phyloP scores from a whole-genome alignment of 2,888 invertebrate genomes.

The Hedya salicella region DNA sequence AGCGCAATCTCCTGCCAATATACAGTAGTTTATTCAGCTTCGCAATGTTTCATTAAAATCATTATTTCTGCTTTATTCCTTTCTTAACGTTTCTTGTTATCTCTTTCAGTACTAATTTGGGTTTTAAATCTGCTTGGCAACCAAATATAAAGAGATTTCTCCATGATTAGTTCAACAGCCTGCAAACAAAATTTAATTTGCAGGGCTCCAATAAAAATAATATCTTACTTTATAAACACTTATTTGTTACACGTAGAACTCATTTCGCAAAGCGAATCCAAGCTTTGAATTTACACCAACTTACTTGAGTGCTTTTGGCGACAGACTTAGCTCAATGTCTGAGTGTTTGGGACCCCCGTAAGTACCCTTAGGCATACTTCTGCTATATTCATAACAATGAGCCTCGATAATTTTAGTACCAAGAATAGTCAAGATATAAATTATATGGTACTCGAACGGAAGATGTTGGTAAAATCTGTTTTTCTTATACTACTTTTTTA shows the following conservation, averaged over 20 bases:
- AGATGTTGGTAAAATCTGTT: neutral
- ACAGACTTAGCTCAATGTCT: slow-evolving; percentile 27
- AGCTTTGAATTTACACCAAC: slow-evolving; percentile 20
- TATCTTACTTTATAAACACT: neutral
- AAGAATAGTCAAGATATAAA: slow-evolving; percentile 1
- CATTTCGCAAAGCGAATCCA: slow-evolving; percentile 8
- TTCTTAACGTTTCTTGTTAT: neutral
- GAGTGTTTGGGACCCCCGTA: slow-evolving; percentile 23
- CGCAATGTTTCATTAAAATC: neutral
- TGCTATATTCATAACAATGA: slow-evolving; percentile 2
- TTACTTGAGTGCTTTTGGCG: slow-evolving; percentile 13
- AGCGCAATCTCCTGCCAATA: neutral
- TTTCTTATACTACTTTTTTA: neutral
- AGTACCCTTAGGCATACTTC: neutral
- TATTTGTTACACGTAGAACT: neutral
- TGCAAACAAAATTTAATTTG: neutral
- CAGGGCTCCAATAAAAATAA: neutral
- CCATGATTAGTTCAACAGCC: slow-evolving; percentile 19
- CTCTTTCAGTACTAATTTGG: neutral
- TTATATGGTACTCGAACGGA: too few species aligned
- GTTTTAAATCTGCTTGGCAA: neutral
- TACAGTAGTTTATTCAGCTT: neutral
- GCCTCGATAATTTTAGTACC: slow-evolving; percentile 19
- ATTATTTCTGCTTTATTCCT: neutral
- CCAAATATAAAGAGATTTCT: neutral